Evolutionary conservation across 2,797 vertebrate species (phyloP).

Genomic region (Hippopotamyrus pictus): DNA sequence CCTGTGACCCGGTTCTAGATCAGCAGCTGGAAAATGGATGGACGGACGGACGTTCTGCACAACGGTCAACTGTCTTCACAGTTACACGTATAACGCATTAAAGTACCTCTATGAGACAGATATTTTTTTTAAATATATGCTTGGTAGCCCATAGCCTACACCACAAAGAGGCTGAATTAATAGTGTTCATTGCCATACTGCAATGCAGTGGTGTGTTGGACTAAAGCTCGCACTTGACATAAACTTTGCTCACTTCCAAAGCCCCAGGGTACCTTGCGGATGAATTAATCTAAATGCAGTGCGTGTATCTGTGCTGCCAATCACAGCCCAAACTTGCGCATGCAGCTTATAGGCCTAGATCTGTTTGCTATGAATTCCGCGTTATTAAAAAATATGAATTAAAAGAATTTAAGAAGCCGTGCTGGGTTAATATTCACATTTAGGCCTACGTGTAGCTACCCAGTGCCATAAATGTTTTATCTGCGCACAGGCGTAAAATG

Average conservation of each 20-base stretch:
- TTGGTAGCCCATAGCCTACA: neutral
- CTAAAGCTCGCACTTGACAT: constrained; percentile 25
- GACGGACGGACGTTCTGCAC: neutral
- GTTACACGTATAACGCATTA: neutral
- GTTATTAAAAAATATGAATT: neutral
- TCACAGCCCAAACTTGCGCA: neutral
- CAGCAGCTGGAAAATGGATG: neutral
- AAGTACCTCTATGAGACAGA: neutral
- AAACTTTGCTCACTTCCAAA: constrained; percentile 24
- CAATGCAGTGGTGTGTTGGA: constrained; percentile 18
- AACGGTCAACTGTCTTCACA: neutral
- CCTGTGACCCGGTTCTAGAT: neutral
- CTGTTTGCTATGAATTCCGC: neutral
- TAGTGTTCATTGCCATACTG: neutral
- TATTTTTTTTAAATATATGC: neutral
- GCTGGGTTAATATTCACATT: neutral
- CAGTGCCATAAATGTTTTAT: neutral
- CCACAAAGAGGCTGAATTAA: neutral
- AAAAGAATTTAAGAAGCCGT: neutral
- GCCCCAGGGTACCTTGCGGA: constrained; percentile 28
- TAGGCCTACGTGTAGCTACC: neutral
- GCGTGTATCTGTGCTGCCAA: neutral
- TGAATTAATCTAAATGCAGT: constrained; percentile 32
- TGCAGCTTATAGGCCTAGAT: neutral
- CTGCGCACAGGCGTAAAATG: neutral